Evolutionary conservation across 1,140 invertebrate genomes (phyloP).

Genomic region (Lamellibrachia luymesi): DNA sequence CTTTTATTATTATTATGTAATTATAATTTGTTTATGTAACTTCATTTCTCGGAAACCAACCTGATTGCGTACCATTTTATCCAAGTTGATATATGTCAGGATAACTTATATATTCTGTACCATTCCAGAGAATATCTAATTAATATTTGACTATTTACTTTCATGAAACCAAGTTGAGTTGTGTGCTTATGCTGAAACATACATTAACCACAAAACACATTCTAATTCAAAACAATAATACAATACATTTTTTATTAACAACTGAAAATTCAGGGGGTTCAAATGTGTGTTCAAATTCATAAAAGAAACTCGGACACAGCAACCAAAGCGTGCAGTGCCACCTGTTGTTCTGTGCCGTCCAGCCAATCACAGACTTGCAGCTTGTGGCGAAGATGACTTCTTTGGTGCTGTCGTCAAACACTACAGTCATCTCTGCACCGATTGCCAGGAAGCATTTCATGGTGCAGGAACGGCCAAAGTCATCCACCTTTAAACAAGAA

Average conservation of each 20-base stretch:
- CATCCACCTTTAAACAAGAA: slow-evolving; percentile 39
- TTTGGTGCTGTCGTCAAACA: slow-evolving; percentile 74
- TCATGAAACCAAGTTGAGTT: background rate
- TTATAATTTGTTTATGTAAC: no score
- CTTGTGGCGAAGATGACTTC: slow-evolving; percentile 86
- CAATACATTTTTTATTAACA: background rate
- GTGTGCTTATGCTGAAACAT: background rate
- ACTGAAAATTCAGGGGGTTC: background rate
- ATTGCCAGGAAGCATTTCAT: slow-evolving; percentile 69
- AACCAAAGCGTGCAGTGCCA: slow-evolving; percentile 36
- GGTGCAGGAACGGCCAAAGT: slow-evolving; percentile 64
- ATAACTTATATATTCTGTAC: background rate
- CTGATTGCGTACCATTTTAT: no score
- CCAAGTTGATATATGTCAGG: background rate
- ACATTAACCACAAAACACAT: background rate
- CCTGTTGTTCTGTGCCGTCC: slow-evolving; percentile 70
- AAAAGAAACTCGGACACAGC: background rate
- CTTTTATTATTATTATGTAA: no score
- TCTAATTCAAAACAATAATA: background rate
- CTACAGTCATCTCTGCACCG: slow-evolving; percentile 80
- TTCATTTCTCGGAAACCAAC: no score
- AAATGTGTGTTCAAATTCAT: background rate
- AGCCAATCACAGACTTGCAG: slow-evolving; percentile 79
- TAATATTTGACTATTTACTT: background rate
- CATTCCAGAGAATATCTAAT: background rate